Evolutionary conservation across 2,113 vertebrate genomes (phyloP).

Genomic region (Catharus bicknelli): DNA sequence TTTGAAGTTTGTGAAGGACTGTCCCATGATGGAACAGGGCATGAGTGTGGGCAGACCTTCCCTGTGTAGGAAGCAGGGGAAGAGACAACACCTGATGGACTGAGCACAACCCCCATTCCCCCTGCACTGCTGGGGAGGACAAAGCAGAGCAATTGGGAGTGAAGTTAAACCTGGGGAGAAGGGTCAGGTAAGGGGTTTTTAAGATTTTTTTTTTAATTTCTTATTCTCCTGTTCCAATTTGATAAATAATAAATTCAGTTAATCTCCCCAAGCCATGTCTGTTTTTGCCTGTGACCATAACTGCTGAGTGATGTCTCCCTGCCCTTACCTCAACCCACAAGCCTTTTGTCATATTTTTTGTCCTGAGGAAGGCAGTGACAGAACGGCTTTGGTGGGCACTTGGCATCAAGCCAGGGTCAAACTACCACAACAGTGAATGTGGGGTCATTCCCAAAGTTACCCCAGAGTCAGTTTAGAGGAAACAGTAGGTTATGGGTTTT

Average conservation of each 20-base stretch:
- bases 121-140: not conserved
- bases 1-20: not conserved
- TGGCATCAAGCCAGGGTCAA: not conserved
- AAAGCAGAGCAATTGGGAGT: not conserved
- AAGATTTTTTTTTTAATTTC: not conserved
- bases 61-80: not conserved
- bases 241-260: not conserved
- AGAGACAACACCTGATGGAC: accelerated
- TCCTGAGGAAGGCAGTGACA: not conserved
- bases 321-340: not conserved
- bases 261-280: not conserved
- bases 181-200: not conserved
- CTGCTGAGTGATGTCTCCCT: not conserved
- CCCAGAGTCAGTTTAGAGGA: not conserved
- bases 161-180: not conserved
- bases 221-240: not conserved
- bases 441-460: not conserved
- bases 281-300: not conserved
- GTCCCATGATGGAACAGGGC: accelerated
- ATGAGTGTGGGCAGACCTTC: not conserved
- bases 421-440: not conserved
- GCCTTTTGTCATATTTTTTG: not conserved
- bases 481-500: not conserved
- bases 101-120: not conserved
- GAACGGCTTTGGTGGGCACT: not conserved